A percentile compares a stretch with the other conserved stretches of the same genome.
phyloP scores from a whole-genome alignment of 2,888 invertebrate genomes.

The Amphipyra berbera region DNA sequence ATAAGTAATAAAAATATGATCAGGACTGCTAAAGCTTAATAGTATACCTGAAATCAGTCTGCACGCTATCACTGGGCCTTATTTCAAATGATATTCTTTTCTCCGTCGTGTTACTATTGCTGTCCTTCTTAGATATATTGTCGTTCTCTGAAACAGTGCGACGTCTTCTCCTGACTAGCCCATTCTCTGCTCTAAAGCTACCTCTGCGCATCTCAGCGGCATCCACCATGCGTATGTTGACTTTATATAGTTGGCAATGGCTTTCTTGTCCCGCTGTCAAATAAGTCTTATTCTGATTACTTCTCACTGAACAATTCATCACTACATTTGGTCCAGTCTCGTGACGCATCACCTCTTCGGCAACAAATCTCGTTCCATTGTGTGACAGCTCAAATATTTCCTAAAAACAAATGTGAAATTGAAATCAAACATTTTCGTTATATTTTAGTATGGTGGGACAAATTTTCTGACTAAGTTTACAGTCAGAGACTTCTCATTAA shows the following conservation, averaged over 20 bases:
- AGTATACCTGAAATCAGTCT: constrained; percentile 94
- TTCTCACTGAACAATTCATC: constrained; percentile 96
- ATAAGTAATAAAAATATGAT: no score
- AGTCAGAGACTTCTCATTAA: not conserved
- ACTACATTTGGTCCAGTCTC: constrained; percentile 97
- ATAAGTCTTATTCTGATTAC: constrained; percentile 93
- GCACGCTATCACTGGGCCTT: constrained; percentile 94
- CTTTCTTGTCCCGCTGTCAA: constrained; percentile 97
- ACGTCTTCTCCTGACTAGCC: constrained; percentile 80
- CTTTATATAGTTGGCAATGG: constrained; percentile 95
- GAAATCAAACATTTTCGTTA: not conserved
- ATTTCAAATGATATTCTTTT: constrained; percentile 93
- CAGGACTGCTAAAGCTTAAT: no score
- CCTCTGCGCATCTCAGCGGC: constrained; percentile 90
- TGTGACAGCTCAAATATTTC: constrained; percentile 97
- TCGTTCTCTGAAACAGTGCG: constrained; percentile 90
- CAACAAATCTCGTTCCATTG: constrained; percentile 95
- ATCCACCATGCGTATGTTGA: constrained; percentile 90
- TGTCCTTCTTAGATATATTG: constrained; percentile 84
- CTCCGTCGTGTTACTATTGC: constrained; percentile 81
- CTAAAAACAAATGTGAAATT: constrained; percentile 85
- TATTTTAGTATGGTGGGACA: not conserved
- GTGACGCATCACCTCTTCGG: constrained; percentile 96
- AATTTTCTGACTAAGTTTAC: not conserved
- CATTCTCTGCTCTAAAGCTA: constrained; percentile 88